A percentile compares a stretch with the other conserved stretches of the same genome.
Conservation (phyloP, 2,888 invertebrate genomes). For the Gymnoscelis rufifasciata region DNA sequence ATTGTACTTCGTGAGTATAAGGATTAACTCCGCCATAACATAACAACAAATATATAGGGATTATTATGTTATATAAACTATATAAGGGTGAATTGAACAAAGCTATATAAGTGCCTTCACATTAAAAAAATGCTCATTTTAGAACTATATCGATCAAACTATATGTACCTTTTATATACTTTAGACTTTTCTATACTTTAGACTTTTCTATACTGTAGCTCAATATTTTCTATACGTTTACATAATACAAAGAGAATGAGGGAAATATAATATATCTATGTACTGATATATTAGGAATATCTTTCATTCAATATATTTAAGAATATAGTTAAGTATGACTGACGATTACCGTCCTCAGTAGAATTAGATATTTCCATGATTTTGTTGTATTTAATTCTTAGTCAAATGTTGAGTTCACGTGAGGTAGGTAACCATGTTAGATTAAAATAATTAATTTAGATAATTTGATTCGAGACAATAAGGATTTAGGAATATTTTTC, state of each 20-base stretch:
- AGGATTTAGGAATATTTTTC: constrained; percentile 53
- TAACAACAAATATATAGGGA: constrained; percentile 45
- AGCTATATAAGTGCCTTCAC: constrained; percentile 47
- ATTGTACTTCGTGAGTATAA: constrained; percentile 53
- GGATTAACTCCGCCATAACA: constrained; percentile 73
- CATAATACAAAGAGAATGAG: constrained; percentile 31
- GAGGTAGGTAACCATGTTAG: constrained; percentile 25
- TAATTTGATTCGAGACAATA: constrained; percentile 31
- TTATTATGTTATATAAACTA: neutral
- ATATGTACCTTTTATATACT: neutral
- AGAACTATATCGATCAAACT: constrained; percentile 11
- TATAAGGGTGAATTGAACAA: constrained; percentile 34
- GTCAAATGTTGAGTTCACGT: constrained; percentile 46
- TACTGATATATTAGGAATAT: constrained; percentile 38
- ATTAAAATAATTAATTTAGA: constrained; percentile 53
- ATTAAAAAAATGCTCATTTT: constrained; percentile 51
- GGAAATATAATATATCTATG: constrained; percentile 39
- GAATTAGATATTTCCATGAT: constrained; percentile 18
- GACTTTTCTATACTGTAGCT: constrained; percentile 27
- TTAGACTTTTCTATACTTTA: constrained; percentile 2
- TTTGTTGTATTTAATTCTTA: constrained; percentile 41
- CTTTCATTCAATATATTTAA: constrained; percentile 34
- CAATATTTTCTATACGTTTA: constrained; percentile 37
- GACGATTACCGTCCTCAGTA: constrained; percentile 46
- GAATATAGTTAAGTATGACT: constrained; percentile 37